A percentile compares a stretch with the other conserved stretches of the same genome.
phyloP scores from a whole-genome alignment of 2,888 invertebrate genomes.

The Crepidodera aurea region DNA sequence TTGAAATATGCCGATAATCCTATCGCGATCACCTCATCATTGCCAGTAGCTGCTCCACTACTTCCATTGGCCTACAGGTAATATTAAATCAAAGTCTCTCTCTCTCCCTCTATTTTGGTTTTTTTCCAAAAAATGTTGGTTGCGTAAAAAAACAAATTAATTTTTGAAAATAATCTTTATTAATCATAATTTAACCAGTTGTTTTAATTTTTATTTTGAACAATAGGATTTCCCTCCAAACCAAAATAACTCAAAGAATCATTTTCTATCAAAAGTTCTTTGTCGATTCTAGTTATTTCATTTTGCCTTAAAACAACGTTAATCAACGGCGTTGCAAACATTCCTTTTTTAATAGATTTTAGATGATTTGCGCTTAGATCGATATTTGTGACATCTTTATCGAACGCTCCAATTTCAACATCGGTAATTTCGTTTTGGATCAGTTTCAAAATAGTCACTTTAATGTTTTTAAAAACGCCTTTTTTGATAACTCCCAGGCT shows the following conservation, averaged over 20 bases:
- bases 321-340: background rate
- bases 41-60: background rate
- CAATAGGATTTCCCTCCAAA: background rate
- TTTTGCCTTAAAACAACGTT: background rate
- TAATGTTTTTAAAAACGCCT: background rate
- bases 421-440: background rate
- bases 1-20: slow-evolving; percentile 14
- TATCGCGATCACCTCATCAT: slow-evolving; percentile 13
- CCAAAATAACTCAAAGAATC: background rate
- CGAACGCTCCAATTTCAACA: slow-evolving; percentile 15
- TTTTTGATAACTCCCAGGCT: background rate
- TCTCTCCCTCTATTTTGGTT: no score
- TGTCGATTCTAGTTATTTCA: background rate
- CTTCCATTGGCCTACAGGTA: slow-evolving; percentile 16
- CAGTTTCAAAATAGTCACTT: background rate
- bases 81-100: background rate
- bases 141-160: no score
- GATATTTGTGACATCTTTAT: background rate
- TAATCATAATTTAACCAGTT: no score
- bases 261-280: background rate
- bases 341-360: slow-evolving; percentile 2
- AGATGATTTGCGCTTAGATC: slow-evolving; percentile 8
- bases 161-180: no score
- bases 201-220: background rate
- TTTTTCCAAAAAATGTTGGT: no score